Evolutionary conservation across 2,113 vertebrate species (phyloP).

Genomic region (Rhegmatorhina hoffmannsi): DNA sequence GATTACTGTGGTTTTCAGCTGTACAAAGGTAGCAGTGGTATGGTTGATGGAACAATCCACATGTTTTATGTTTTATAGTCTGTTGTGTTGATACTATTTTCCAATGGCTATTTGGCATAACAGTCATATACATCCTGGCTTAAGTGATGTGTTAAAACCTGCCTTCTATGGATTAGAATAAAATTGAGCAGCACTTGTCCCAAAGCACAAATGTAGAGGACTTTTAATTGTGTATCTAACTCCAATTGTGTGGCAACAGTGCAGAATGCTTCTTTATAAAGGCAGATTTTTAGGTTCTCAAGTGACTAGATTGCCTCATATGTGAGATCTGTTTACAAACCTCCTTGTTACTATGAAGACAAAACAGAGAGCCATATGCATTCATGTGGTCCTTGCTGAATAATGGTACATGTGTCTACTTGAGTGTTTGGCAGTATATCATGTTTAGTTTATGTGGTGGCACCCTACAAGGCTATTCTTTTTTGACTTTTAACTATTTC

Average conservation of each 20-base stretch:
- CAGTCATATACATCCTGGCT: not conserved
- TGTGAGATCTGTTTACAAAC: constrained; percentile 70
- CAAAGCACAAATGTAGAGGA: not conserved
- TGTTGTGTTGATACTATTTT: not conserved
- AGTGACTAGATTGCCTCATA: constrained; percentile 68
- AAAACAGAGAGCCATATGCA: constrained; percentile 73
- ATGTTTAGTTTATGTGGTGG: constrained; percentile 56
- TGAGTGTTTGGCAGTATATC: constrained; percentile 67
- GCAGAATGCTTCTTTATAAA: constrained; percentile 44
- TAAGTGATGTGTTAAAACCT: not conserved
- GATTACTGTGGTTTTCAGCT: not conserved
- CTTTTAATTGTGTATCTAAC: constrained; percentile 37
- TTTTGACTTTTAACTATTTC: constrained; percentile 40
- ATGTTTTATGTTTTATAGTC: not conserved
- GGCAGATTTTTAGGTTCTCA: constrained; percentile 70
- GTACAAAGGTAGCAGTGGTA: not conserved
- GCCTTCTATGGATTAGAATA: not conserved
- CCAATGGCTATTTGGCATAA: not conserved
- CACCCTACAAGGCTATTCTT: constrained; percentile 56
- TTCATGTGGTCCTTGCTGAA: constrained; percentile 70
- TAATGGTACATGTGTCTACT: constrained; percentile 70
- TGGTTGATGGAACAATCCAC: not conserved
- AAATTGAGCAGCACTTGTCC: not conserved
- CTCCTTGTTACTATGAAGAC: constrained; percentile 78
- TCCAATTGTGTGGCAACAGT: constrained; percentile 11